A percentile compares a stretch with the other conserved stretches of the same genome.
phyloP scores from a whole-genome alignment of 2,797 vertebrate species.

The Darevskia mixta region DNA sequence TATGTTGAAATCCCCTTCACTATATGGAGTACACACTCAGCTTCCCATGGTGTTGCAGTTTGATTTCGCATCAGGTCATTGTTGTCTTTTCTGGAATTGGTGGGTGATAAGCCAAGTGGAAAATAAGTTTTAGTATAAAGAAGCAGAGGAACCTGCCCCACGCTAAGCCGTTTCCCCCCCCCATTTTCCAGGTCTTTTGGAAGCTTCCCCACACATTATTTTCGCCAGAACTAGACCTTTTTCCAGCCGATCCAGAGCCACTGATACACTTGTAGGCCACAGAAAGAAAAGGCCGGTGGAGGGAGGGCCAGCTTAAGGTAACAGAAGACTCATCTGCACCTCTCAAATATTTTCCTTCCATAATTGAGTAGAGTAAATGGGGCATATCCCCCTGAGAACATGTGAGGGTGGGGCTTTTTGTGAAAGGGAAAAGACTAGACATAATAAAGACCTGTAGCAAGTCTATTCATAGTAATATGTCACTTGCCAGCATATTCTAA shows the following conservation, averaged over 20 bases:
- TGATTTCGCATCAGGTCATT: not conserved
- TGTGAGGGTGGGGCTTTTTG: not conserved
- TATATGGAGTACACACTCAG: not conserved
- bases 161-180: slow-evolving; percentile 47
- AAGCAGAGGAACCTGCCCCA: not conserved
- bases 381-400: slow-evolving; percentile 18
- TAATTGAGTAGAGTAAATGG: slow-evolving; percentile 35
- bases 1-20: not conserved
- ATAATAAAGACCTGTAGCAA: not conserved
- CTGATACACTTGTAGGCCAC: slow-evolving; percentile 68
- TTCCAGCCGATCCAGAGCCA: slow-evolving; percentile 63
- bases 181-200: slow-evolving; percentile 72
- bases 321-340: slow-evolving; percentile 42
- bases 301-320: slow-evolving; percentile 74
- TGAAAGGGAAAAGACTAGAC: not conserved
- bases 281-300: slow-evolving; percentile 71
- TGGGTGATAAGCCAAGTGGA: not conserved
- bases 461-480: not conserved
- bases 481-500: not conserved
- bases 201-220: slow-evolving; percentile 70
- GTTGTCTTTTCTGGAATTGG: not conserved
- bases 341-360: slow-evolving; percentile 24
- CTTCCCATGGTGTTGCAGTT: not conserved
- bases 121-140: not conserved
- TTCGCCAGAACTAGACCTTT: slow-evolving; percentile 76